These are phyloP conservation scores for Stenurella melanura DNA, from an alignment of 2,888 invertebrate genomes.

Conservation along the genomic window DNA sequence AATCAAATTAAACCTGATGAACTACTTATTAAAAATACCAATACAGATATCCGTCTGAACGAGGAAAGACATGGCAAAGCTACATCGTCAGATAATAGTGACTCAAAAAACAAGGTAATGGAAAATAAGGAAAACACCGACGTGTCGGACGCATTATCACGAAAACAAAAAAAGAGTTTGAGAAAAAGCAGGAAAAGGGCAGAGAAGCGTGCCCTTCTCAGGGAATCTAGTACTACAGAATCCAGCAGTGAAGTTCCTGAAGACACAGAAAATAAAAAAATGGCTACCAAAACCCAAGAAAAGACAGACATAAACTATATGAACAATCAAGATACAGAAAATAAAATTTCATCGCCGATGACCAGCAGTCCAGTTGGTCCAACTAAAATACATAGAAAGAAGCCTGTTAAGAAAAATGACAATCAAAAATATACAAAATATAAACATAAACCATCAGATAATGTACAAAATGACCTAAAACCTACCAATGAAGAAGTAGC, in stretches of 20 bases:
- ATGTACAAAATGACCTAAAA: slow-evolving; percentile 24
- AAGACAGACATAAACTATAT: not conserved
- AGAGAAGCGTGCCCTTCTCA: slow-evolving; percentile 52
- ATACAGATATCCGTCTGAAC: not conserved
- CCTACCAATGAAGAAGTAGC: slow-evolving; percentile 46
- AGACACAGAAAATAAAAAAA: slow-evolving; percentile 35
- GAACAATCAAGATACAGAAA: slow-evolving; percentile 3
- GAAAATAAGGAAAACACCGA: slow-evolving; percentile 48
- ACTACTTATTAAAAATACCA: not conserved
- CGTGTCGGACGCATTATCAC: slow-evolving; percentile 19
- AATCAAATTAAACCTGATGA: not conserved
- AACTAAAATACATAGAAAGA: slow-evolving; percentile 53
- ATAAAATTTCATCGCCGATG: not conserved
- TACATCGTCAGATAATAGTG: not conserved
- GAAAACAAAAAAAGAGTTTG: slow-evolving; percentile 56
- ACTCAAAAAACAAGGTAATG: not conserved
- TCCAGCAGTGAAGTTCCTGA: slow-evolving; percentile 61
- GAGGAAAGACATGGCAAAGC: not conserved
- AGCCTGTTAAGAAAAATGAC: slow-evolving; percentile 54
- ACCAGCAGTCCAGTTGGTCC: slow-evolving; percentile 1
- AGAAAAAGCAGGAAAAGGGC: slow-evolving; percentile 56
- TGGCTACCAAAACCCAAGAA: not conserved
- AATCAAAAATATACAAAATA: slow-evolving; percentile 56
- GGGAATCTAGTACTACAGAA: slow-evolving; percentile 62
- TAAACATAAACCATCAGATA: slow-evolving; percentile 48